These are phyloP conservation scores for Drosophila pseudotakahashii DNA, from an alignment of 2,888 invertebrate species.

Conservation along the genomic window DNA sequence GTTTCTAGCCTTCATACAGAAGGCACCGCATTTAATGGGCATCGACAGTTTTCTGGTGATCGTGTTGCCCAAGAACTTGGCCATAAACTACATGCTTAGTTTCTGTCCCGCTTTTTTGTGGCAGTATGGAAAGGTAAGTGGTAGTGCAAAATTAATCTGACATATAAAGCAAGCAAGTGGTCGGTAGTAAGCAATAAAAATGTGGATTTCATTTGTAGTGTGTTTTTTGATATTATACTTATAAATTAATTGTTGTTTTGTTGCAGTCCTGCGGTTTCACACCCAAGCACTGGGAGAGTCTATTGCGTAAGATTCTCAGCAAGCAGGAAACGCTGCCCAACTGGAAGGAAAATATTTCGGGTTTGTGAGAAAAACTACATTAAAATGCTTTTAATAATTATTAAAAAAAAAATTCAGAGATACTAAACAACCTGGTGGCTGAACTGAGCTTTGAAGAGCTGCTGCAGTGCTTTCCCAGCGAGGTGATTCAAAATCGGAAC, in stretches of 20 bases:
- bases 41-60: slow-evolving; percentile 85
- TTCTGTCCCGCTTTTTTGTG: slow-evolving; percentile 87
- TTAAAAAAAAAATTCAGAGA: slow-evolving; percentile 60
- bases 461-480: slow-evolving; percentile 82
- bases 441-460: slow-evolving; percentile 83
- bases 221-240: not conserved
- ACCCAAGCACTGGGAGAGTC: slow-evolving; percentile 83
- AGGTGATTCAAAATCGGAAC: slow-evolving; percentile 80
- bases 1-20: slow-evolving; percentile 87
- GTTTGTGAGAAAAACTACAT: slow-evolving; percentile 41
- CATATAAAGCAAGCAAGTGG: too few species aligned
- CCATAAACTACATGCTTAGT: slow-evolving; percentile 86
- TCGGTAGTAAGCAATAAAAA: too few species aligned
- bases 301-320: slow-evolving; percentile 81
- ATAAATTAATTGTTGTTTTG: not conserved
- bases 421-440: slow-evolving; percentile 81
- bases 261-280: slow-evolving; percentile 82
- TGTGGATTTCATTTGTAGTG: too few species aligned
- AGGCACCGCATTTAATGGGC: slow-evolving; percentile 86
- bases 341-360: slow-evolving; percentile 81
- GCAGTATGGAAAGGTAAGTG: slow-evolving; percentile 87
- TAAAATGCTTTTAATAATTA: not conserved
- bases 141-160: not conserved
- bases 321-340: slow-evolving; percentile 81
- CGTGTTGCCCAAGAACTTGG: slow-evolving; percentile 85